Conservation (phyloP, 2,888 invertebrate genomes). For the Philereme vetulata region DNA sequence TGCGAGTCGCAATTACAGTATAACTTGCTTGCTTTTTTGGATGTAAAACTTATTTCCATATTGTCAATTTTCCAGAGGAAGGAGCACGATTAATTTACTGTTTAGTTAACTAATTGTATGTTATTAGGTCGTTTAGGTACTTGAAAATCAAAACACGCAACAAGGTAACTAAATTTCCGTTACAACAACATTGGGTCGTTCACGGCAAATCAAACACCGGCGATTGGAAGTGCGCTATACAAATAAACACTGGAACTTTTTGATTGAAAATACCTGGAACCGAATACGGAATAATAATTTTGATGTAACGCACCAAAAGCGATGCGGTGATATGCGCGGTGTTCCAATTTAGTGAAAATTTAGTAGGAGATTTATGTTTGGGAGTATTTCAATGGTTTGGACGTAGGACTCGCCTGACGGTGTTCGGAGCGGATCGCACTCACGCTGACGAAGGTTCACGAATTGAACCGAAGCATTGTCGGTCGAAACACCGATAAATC, state of each 20-base stretch:
- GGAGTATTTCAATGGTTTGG: slow-evolving; percentile 49
- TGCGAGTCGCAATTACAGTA: too few species aligned
- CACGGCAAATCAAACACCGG: slow-evolving; percentile 39
- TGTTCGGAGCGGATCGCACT: too few species aligned
- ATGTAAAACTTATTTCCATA: too few species aligned
- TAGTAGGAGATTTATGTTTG: slow-evolving; percentile 40
- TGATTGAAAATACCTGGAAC: slow-evolving; percentile 49
- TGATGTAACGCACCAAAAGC: slow-evolving; percentile 50
- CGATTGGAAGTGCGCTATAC: slow-evolving; percentile 33
- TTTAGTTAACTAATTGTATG: slow-evolving; percentile 2
- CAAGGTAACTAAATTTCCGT: slow-evolving; percentile 31
- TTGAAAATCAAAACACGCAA: slow-evolving; percentile 25
- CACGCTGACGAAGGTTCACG: too few species aligned
- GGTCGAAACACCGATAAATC: too few species aligned
- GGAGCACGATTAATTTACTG: background rate
- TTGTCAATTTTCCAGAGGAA: too few species aligned
- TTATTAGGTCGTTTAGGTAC: slow-evolving; percentile 7
- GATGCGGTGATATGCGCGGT: slow-evolving; percentile 49
- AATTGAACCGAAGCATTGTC: too few species aligned
- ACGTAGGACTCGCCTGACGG: background rate
- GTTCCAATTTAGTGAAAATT: slow-evolving; percentile 59
- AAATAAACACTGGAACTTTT: slow-evolving; percentile 43
- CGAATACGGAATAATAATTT: slow-evolving; percentile 52
- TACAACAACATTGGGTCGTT: slow-evolving; percentile 30
- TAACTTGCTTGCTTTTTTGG: too few species aligned